These are phyloP conservation scores for Lycorma delicatula DNA, from an alignment of 1,140 invertebrate genomes.

Conservation along the genomic window DNA sequence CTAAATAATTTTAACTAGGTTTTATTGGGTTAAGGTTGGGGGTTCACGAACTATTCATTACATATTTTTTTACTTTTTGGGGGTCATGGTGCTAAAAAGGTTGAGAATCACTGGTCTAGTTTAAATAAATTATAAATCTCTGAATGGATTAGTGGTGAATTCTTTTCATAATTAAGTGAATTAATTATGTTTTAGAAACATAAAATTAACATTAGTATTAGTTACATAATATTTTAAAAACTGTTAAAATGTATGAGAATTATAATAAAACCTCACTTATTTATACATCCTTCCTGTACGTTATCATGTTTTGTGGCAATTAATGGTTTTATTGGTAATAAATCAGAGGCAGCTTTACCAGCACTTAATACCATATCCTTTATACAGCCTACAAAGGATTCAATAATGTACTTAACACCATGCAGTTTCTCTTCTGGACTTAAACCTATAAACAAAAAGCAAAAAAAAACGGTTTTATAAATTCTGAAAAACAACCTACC, in stretches of 20 bases:
- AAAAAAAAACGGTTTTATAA: too few species aligned
- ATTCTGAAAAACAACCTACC: too few species aligned
- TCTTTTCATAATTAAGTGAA: too few species aligned
- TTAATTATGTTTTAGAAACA: neutral
- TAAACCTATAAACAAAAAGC: slow-evolving; percentile 49
- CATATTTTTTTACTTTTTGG: too few species aligned
- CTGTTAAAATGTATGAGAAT: neutral
- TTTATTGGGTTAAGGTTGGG: too few species aligned
- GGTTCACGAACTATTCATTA: too few species aligned
- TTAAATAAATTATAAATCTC: too few species aligned
- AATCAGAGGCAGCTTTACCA: slow-evolving; percentile 70
- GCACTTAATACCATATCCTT: slow-evolving; percentile 74
- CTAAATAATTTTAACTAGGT: too few species aligned
- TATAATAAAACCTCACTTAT: slow-evolving; percentile 46
- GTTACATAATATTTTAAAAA: neutral
- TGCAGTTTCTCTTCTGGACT: slow-evolving; percentile 76
- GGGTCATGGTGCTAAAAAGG: too few species aligned
- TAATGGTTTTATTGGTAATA: slow-evolving; percentile 65
- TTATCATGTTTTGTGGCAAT: slow-evolving; percentile 79
- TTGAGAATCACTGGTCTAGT: too few species aligned
- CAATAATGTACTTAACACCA: slow-evolving; percentile 82
- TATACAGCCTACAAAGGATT: slow-evolving; percentile 87
- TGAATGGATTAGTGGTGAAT: neutral
- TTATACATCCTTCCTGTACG: slow-evolving; percentile 71
- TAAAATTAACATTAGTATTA: neutral